These are phyloP conservation scores for Biston stratarius DNA, from an alignment of 2,888 invertebrate genomes.

Conservation along the genomic window DNA sequence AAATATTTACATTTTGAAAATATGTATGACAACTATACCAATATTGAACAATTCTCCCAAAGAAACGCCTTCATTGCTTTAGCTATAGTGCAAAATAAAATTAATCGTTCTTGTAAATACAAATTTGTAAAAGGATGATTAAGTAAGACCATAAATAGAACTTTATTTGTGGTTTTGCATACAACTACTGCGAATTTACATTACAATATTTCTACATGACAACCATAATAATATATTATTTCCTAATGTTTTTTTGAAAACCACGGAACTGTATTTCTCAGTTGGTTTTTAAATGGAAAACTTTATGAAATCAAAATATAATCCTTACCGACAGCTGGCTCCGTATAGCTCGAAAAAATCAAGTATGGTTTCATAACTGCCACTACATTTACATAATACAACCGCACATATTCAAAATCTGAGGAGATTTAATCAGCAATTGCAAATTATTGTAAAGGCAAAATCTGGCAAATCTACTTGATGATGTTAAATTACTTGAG, in stretches of 20 bases:
- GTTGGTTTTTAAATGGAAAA: background rate
- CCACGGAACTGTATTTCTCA: too few relatives aligned
- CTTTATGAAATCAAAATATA: background rate
- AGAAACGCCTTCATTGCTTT: background rate
- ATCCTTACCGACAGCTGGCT: background rate
- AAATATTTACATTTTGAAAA: background rate
- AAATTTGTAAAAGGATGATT: too few relatives aligned
- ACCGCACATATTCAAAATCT: constrained; percentile 7
- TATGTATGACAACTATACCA: background rate
- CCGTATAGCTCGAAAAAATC: background rate
- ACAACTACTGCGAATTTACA: too few relatives aligned
- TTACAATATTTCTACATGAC: too few relatives aligned
- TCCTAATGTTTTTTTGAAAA: too few relatives aligned
- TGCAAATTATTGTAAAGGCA: constrained; percentile 2
- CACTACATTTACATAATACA: constrained; percentile 1
- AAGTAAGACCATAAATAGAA: too few relatives aligned
- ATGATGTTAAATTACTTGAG: constrained; percentile 47
- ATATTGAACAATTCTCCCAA: background rate
- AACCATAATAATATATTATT: too few relatives aligned
- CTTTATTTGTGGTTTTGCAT: too few relatives aligned
- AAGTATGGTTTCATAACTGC: constrained; percentile 8
- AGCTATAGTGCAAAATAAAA: background rate
- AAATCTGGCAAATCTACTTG: constrained; percentile 30
- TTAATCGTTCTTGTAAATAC: background rate
- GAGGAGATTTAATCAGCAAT: constrained; percentile 24